phyloP scores from a whole-genome alignment of 2,797 vertebrate genomes.

The Falco cherrug region DNA sequence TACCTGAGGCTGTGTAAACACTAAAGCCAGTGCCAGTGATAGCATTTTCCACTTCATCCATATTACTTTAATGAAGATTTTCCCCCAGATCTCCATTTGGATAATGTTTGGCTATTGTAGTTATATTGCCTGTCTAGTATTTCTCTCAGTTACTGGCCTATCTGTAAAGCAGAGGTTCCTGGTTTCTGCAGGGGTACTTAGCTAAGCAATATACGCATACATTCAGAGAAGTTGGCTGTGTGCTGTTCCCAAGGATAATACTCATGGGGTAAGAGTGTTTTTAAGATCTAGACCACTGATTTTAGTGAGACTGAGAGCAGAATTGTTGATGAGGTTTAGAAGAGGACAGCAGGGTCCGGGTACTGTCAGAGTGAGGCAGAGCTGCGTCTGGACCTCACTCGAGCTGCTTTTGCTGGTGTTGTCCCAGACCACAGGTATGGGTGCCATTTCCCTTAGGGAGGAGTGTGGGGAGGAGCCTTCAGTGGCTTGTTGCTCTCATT shows the following conservation, averaged over 20 bases:
- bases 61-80: not conserved
- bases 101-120: not conserved
- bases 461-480: not conserved
- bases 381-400: not conserved
- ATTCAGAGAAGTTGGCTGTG: not conserved
- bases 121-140: not conserved
- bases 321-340: not conserved
- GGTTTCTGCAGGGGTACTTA: not conserved
- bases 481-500: not conserved
- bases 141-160: not conserved
- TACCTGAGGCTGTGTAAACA: not conserved
- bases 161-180: not conserved
- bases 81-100: not conserved
- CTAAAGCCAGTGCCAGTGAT: not conserved
- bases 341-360: not conserved
- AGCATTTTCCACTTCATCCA: not conserved
- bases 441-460: not conserved
- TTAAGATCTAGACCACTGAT: not conserved
- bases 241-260: not conserved
- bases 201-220: fast-evolving
- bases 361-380: not conserved
- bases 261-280: not conserved
- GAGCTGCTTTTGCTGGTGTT: not conserved
- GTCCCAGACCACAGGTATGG: not conserved
- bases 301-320: not conserved